Evolutionary conservation across 2,113 vertebrate species (phyloP).

Genomic region (Hyla sarda): DNA sequence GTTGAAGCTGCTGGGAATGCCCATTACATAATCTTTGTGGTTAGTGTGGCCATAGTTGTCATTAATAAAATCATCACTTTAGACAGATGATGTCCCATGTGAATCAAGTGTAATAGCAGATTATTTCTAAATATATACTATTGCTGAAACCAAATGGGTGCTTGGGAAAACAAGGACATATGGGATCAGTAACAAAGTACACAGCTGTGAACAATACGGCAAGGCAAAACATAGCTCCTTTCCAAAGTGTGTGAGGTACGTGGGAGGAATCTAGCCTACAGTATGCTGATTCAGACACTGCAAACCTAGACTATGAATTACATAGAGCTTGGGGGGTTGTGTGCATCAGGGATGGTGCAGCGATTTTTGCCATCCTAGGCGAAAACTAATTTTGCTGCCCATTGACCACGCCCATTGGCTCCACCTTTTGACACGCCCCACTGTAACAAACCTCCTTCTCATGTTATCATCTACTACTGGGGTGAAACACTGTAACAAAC

Average conservation of each 20-base stretch:
- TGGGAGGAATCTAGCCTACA: slow-evolving; percentile 20
- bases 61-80: not conserved
- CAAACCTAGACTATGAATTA: slow-evolving; percentile 20
- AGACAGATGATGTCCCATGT: not conserved
- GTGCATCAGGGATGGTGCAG: no score
- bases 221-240: slow-evolving; percentile 14
- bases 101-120: not conserved
- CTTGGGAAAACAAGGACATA: slow-evolving; percentile 37
- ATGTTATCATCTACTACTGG: no score
- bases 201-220: slow-evolving; percentile 33
- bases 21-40: not conserved
- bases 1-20: no score
- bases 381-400: no score
- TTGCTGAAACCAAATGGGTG: not conserved
- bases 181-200: slow-evolving; percentile 18
- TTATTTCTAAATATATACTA: not conserved
- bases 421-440: no score
- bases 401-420: no score
- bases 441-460: no score
- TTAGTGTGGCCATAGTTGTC: not conserved
- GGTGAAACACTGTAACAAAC: no score
- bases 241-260: slow-evolving; percentile 4
- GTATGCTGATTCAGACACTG: slow-evolving; percentile 1
- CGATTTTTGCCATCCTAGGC: no score
- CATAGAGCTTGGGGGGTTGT: not conserved